phyloP scores from a whole-genome alignment of 2,797 vertebrate genomes.

The Tauraco hartlaubi region DNA sequence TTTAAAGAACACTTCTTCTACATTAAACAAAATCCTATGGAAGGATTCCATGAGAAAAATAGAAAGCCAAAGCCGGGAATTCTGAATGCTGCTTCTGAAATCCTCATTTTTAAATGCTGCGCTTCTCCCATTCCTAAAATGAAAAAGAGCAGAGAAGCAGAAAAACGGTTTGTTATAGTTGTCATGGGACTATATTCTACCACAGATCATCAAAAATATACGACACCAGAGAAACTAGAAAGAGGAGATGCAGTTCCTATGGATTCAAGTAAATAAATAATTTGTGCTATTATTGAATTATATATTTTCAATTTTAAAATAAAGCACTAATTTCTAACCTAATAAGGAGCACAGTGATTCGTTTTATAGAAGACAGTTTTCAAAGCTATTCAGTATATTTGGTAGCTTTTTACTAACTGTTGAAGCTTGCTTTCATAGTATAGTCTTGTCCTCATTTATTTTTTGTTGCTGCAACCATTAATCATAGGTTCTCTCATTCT shows the following conservation, averaged over 20 bases:
- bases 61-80: not conserved
- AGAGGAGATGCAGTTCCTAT: not conserved
- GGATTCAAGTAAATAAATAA: not conserved
- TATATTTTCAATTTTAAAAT: not conserved
- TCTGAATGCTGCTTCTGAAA: not conserved
- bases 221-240: not conserved
- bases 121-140: not conserved
- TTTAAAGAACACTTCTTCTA: not conserved
- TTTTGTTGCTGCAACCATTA: slow-evolving; percentile 27
- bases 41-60: not conserved
- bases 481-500: slow-evolving; percentile 25
- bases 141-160: not conserved
- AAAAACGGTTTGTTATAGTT: not conserved
- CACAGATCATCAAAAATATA: not conserved
- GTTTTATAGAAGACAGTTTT: slow-evolving; percentile 16
- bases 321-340: not conserved
- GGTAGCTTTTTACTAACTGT: not conserved
- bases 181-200: not conserved
- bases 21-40: not conserved
- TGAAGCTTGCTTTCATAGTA: slow-evolving; percentile 17
- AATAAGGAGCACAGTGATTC: not conserved
- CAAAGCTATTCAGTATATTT: slow-evolving; percentile 22
- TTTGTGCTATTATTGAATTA: not conserved
- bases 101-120: not conserved
- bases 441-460: slow-evolving; percentile 31